Evolutionary conservation across 2,888 invertebrate species (phyloP).

Genomic region (Agrochola lota): DNA sequence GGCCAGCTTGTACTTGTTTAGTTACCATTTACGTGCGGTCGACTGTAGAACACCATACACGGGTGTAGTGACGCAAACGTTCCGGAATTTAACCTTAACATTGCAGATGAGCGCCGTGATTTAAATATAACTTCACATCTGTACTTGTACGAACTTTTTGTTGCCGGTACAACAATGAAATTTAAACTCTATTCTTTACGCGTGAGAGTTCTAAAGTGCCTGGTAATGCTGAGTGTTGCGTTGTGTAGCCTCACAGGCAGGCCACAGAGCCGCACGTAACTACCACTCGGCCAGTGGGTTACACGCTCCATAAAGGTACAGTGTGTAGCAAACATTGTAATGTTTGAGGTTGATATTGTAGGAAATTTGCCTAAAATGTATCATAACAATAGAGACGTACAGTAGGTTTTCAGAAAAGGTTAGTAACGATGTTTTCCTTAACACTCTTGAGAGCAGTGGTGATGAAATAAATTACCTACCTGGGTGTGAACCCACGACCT

Average conservation of each 20-base stretch:
- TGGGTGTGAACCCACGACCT: neutral
- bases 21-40: neutral
- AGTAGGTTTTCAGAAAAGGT: neutral
- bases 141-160: constrained; percentile 74
- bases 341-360: constrained; percentile 53
- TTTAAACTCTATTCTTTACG: constrained; percentile 67
- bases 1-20: neutral
- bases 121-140: constrained; percentile 87
- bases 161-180: constrained; percentile 72
- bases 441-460: neutral
- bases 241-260: constrained; percentile 50
- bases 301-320: constrained; percentile 71
- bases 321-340: constrained; percentile 63
- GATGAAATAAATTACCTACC: neutral
- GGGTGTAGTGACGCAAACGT: constrained; percentile 81
- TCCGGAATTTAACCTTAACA: constrained; percentile 89
- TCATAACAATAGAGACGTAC: neutral
- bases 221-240: constrained; percentile 22
- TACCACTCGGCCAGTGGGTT: constrained; percentile 76
- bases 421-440: neutral
- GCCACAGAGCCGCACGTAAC: constrained; percentile 61
- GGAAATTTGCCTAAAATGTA: neutral
- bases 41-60: constrained; percentile 71
- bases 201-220: constrained; percentile 43
- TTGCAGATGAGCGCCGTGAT: constrained; percentile 86